Evolutionary conservation across 2,888 invertebrate genomes (phyloP).

Genomic region (Macrosoma leucophasiata): DNA sequence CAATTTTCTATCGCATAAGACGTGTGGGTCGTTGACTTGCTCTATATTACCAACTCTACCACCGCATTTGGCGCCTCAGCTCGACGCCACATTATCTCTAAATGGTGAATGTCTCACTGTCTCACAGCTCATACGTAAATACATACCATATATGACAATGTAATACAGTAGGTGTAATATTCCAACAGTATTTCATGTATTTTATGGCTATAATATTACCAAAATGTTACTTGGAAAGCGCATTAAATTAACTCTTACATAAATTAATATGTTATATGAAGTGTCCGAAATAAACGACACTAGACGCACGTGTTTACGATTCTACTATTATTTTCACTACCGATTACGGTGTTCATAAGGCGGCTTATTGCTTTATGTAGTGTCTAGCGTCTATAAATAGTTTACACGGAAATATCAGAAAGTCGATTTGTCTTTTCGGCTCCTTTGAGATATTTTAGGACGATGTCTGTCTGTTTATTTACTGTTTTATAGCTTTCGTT

Average conservation of each 20-base stretch:
- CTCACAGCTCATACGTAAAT: too few relatives aligned
- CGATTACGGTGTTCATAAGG: conserved; percentile 25
- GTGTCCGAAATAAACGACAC: too few relatives aligned
- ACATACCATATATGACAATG: too few relatives aligned
- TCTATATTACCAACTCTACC: conserved; percentile 44
- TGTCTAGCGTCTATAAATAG: conserved; percentile 37
- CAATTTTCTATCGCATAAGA: conserved; percentile 49
- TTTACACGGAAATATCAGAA: conserved; percentile 33
- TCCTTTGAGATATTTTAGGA: conserved; percentile 18
- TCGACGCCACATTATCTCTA: conserved; percentile 41
- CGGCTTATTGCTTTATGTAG: conserved; percentile 33
- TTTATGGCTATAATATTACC: too few relatives aligned
- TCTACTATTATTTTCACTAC: conserved; percentile 3
- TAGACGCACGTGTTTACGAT: conserved; percentile 9
- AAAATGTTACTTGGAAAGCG: too few relatives aligned
- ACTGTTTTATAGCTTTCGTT: conserved; percentile 7
- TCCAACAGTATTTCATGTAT: too few relatives aligned
- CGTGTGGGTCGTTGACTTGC: conserved; percentile 59
- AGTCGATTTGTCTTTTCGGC: conserved; percentile 27
- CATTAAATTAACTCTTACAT: too few relatives aligned
- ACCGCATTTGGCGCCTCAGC: conserved; percentile 44
- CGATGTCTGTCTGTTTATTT: conserved; percentile 7
- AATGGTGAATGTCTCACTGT: conserved; percentile 40
- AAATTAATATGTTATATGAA: too few relatives aligned
- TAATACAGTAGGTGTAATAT: too few relatives aligned